phyloP scores from a whole-genome alignment of 2,113 vertebrate genomes.

The Nansenia antarctica region DNA sequence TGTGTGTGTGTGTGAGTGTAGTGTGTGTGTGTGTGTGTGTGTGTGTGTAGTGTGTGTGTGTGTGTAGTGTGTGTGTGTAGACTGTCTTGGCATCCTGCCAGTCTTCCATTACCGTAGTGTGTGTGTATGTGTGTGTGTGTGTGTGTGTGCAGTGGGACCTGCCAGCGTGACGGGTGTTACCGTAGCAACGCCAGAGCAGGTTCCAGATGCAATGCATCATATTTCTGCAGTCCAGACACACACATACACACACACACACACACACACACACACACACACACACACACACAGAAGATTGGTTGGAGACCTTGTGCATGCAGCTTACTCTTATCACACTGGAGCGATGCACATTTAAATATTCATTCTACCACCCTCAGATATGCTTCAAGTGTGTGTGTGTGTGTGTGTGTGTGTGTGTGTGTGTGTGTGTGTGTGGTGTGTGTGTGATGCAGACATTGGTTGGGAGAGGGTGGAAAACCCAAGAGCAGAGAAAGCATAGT shows the following conservation, averaged over 20 bases:
- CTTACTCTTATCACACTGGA: slow-evolving; percentile 71
- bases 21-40: slow-evolving; percentile 9
- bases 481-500: too few relatives aligned
- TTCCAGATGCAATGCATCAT: slow-evolving; percentile 62
- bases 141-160: slow-evolving; percentile 30
- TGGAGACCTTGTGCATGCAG: slow-evolving; percentile 66
- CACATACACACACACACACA: slow-evolving; percentile 17
- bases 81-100: slow-evolving; percentile 73
- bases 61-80: slow-evolving; percentile 17
- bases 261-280: slow-evolving; percentile 11
- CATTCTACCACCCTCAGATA: slow-evolving; percentile 44
- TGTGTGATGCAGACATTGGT: too few relatives aligned
- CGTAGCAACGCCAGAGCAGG: slow-evolving; percentile 68
- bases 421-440: too few relatives aligned
- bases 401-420: too few relatives aligned
- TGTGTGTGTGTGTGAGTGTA: neutral
- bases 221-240: slow-evolving; percentile 55
- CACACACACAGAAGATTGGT: slow-evolving; percentile 34
- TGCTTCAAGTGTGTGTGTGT: too few relatives aligned
- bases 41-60: neutral
- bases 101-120: slow-evolving; percentile 63
- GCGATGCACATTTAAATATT: slow-evolving; percentile 76
- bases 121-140: slow-evolving; percentile 1
- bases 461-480: too few relatives aligned
- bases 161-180: slow-evolving; percentile 57